These are phyloP conservation scores for Poecilus cupreus DNA, from an alignment of 2,888 invertebrate species.

Conservation along the genomic window DNA sequence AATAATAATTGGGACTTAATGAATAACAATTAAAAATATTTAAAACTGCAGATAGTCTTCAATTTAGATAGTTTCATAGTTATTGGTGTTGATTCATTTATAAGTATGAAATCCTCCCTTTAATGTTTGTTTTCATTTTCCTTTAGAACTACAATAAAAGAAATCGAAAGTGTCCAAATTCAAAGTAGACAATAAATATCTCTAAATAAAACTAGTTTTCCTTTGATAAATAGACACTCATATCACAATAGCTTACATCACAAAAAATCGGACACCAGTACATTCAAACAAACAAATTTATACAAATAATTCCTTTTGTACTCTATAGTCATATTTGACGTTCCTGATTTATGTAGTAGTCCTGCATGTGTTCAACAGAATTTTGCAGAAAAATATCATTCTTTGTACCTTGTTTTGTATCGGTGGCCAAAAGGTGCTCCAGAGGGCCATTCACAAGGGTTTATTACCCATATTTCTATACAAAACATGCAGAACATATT, in stretches of 20 bases:
- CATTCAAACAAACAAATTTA: conserved; percentile 39
- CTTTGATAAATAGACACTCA: not conserved
- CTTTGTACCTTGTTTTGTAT: not conserved
- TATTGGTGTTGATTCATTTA: too few species aligned
- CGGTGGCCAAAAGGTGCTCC: conserved; percentile 23
- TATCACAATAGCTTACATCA: not conserved
- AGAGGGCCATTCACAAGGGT: not conserved
- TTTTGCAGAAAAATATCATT: conserved; percentile 41
- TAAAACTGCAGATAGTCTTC: too few species aligned
- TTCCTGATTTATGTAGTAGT: conserved; percentile 45
- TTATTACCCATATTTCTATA: conserved; percentile 45
- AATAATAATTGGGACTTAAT: too few species aligned
- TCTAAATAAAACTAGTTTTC: conserved; percentile 11
- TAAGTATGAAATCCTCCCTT: too few species aligned
- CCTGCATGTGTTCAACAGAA: not conserved
- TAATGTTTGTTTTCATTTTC: too few species aligned
- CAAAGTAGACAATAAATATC: not conserved
- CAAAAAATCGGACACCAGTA: conserved; percentile 12
- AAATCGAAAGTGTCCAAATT: conserved; percentile 13
- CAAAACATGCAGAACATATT: not conserved
- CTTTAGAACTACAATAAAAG: not conserved
- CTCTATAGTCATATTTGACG: conserved; percentile 16
- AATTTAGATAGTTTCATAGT: too few species aligned
- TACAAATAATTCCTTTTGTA: conserved; percentile 47
- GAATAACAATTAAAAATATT: too few species aligned